A percentile compares a stretch with the other conserved stretches of the same genome.
These are phyloP conservation scores for Callithrix jacchus DNA, from an alignment of 2,113 vertebrate species.

Conservation along the genomic window DNA sequence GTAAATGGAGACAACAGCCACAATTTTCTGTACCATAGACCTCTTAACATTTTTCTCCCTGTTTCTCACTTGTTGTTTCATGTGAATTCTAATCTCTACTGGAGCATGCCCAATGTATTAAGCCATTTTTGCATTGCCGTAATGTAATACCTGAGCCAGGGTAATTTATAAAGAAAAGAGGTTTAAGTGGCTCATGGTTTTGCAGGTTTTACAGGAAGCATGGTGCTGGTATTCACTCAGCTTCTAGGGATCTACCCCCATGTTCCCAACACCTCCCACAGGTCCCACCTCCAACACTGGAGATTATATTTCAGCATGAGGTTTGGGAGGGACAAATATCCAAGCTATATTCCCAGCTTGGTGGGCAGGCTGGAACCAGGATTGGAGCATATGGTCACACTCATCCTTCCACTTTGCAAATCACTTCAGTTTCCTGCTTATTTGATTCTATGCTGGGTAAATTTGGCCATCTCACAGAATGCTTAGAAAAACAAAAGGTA, in stretches of 20 bases:
- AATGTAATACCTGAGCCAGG: too few species aligned
- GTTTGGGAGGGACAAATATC: too few species aligned
- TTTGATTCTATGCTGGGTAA: neutral
- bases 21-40: neutral
- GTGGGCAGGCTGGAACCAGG: neutral
- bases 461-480: neutral
- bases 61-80: conserved; percentile 5
- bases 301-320: too few species aligned
- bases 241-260: too few species aligned
- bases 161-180: too few species aligned
- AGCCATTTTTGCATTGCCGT: too few species aligned
- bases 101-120: neutral
- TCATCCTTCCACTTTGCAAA: neutral
- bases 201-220: too few species aligned
- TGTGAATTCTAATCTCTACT: neutral
- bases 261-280: too few species aligned
- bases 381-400: neutral
- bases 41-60: neutral
- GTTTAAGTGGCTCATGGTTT: too few species aligned
- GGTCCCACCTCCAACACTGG: too few species aligned
- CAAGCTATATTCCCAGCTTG: too few species aligned
- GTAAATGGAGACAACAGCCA: neutral
- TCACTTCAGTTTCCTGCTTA: neutral
- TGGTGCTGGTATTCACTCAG: too few species aligned
- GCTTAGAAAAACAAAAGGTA: neutral